Conservation (phyloP, 2,888 invertebrate species). For the Brachylomia viminalis region DNA sequence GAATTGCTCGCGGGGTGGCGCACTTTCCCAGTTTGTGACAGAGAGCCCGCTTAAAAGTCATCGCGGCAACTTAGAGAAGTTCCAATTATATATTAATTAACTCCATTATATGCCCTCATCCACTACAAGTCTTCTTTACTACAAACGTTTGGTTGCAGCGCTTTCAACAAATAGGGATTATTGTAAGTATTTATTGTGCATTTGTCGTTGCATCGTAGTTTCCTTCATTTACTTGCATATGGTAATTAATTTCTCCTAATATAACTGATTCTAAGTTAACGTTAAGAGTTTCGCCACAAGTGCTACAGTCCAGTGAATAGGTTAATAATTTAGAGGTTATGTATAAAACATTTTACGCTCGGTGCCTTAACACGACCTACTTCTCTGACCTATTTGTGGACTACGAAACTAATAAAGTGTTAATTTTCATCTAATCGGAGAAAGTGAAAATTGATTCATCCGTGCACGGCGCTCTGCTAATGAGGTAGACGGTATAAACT, state of each 20-base stretch:
- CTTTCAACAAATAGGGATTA: slow-evolving; percentile 25
- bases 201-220: slow-evolving; percentile 3
- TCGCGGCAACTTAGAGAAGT: slow-evolving; percentile 66
- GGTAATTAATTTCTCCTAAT: background rate
- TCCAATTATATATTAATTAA: slow-evolving; percentile 73
- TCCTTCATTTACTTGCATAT: background rate
- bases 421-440: slow-evolving; percentile 15
- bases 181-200: slow-evolving; percentile 25
- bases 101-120: slow-evolving; percentile 59
- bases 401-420: slow-evolving; percentile 18
- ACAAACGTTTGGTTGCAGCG: slow-evolving; percentile 42
- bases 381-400: slow-evolving; percentile 8
- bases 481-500: slow-evolving; percentile 6
- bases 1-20: slow-evolving; percentile 66
- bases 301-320: background rate
- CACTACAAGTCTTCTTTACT: slow-evolving; percentile 56
- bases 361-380: background rate
- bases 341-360: slow-evolving; percentile 15
- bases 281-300: background rate
- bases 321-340: slow-evolving; percentile 3
- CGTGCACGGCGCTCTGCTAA: background rate
- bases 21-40: slow-evolving; percentile 66
- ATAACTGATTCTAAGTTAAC: background rate
- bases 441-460: slow-evolving; percentile 7
- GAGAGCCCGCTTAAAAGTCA: slow-evolving; percentile 69